phyloP scores from a whole-genome alignment of 2,797 vertebrate genomes.

The Acropternis orthonyx region DNA sequence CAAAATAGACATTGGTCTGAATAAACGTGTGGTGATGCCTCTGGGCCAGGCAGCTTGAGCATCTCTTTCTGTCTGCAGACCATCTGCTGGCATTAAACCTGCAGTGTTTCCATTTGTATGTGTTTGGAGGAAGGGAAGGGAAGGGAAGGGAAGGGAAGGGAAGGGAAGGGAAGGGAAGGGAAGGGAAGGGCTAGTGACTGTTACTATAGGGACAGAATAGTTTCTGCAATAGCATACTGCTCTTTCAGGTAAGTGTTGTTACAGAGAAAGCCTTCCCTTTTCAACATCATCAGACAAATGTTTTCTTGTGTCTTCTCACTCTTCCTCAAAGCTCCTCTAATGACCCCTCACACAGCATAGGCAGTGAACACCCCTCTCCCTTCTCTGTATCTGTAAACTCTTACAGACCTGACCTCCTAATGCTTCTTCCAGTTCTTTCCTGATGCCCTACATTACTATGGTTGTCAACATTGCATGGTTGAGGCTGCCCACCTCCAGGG shows the following conservation, averaged over 20 bases:
- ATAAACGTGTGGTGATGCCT: not conserved
- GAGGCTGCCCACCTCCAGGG: not conserved
- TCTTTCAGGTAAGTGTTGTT: not conserved
- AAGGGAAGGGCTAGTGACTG: too few species aligned
- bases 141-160: not conserved
- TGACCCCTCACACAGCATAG: not conserved
- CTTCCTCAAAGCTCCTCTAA: not conserved
- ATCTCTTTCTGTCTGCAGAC: not conserved
- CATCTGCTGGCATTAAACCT: constrained; percentile 10
- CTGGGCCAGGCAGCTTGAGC: not conserved
- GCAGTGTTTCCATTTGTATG: not conserved
- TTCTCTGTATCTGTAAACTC: not conserved
- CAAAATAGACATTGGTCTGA: constrained; percentile 39
- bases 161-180: not conserved
- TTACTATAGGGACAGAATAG: too few species aligned
- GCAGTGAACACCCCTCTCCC: not conserved
- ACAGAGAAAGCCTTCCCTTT: not conserved
- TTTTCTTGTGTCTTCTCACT: not conserved
- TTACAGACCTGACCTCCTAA: not conserved
- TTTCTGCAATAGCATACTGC: not conserved
- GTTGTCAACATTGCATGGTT: not conserved
- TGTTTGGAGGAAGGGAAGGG: not conserved
- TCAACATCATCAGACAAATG: not conserved
- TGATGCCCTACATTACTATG: not conserved
- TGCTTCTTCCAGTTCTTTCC: not conserved